These are phyloP conservation scores for Orthosia gothica DNA, from an alignment of 2,888 invertebrate species.

Conservation along the genomic window DNA sequence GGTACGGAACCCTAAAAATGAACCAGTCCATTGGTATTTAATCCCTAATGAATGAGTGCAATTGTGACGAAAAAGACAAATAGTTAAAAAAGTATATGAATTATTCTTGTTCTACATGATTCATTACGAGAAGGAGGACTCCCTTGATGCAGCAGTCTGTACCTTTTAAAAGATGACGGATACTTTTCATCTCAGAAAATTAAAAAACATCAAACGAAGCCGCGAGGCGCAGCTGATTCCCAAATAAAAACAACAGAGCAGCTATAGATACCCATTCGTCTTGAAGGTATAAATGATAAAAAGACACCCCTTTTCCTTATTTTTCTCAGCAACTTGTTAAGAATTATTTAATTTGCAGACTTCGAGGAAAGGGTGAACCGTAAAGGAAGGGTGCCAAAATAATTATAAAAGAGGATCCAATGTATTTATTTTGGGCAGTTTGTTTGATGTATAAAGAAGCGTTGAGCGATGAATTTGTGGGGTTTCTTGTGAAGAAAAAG, in stretches of 20 bases:
- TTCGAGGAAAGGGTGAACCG: conserved; percentile 10
- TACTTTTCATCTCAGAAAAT: neutral
- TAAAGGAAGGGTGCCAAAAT: conserved; percentile 31
- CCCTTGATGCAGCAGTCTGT: neutral
- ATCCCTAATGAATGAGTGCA: too few relatives aligned
- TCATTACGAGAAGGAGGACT: too few relatives aligned
- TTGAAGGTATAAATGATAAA: conserved; percentile 37
- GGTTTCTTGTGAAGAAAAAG: neutral
- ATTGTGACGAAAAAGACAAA: too few relatives aligned
- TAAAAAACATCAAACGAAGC: neutral
- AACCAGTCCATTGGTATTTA: too few relatives aligned
- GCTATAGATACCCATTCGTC: conserved; percentile 1
- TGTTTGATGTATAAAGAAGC: conserved; percentile 36
- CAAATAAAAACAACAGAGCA: conserved; percentile 12
- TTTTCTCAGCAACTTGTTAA: conserved; percentile 40
- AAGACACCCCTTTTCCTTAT: conserved; percentile 26
- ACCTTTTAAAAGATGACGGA: neutral
- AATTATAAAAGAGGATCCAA: conserved; percentile 37
- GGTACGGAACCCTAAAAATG: too few relatives aligned
- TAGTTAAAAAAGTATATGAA: too few relatives aligned
- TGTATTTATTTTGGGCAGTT: conserved; percentile 51
- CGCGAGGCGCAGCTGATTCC: neutral
- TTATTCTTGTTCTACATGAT: too few relatives aligned
- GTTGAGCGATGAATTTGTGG: neutral
- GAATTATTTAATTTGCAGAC: conserved; percentile 61